Percentiles rank a stretch among this genome's conserved stretches.
Conservation (phyloP, 2,113 vertebrate genomes). For the Chascanopsetta lugubris region DNA sequence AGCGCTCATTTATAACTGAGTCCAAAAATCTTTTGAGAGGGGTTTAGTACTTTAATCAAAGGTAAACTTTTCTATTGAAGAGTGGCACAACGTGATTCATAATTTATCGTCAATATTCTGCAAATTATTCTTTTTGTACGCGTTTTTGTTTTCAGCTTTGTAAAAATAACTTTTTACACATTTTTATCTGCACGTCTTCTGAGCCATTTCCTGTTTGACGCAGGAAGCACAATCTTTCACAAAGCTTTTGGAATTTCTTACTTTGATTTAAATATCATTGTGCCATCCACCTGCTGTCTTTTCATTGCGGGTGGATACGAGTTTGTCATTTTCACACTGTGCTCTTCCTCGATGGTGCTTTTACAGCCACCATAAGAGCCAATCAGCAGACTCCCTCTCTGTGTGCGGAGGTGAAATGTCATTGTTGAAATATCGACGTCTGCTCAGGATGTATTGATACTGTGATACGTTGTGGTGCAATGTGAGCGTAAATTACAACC, state of each 20-base stretch:
- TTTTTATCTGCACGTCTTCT: constrained; percentile 13
- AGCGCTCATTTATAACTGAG: constrained; percentile 4
- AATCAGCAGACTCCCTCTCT: constrained; percentile 15
- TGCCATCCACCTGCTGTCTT: too few relatives aligned
- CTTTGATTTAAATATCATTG: constrained; percentile 7
- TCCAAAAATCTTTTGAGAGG: constrained; percentile 22
- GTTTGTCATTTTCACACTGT: constrained; percentile 10
- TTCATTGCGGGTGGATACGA: too few relatives aligned
- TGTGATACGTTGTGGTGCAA: constrained; percentile 21
- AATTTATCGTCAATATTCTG: constrained; percentile 25
- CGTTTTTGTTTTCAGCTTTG: constrained; percentile 17
- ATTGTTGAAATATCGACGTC: constrained; percentile 17
- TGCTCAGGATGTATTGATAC: constrained; percentile 44
- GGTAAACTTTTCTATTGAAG: constrained; percentile 45
- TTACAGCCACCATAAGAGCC: constrained; percentile 2
- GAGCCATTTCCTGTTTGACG: constrained; percentile 37
- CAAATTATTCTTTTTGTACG: too few relatives aligned
- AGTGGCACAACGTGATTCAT: constrained; percentile 21
- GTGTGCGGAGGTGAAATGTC: background rate
- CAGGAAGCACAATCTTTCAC: constrained; percentile 20
- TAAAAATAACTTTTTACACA: constrained; percentile 16
- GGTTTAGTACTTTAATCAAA: constrained; percentile 41
- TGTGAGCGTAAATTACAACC: constrained; percentile 37
- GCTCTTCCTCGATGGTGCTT: constrained; percentile 50
- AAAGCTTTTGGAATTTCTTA: background rate